Percentiles rank a stretch among this genome's conserved stretches.
phyloP scores from a whole-genome alignment of 1,140 invertebrate genomes.

The Scaptodrosophila lebanonensis region DNA sequence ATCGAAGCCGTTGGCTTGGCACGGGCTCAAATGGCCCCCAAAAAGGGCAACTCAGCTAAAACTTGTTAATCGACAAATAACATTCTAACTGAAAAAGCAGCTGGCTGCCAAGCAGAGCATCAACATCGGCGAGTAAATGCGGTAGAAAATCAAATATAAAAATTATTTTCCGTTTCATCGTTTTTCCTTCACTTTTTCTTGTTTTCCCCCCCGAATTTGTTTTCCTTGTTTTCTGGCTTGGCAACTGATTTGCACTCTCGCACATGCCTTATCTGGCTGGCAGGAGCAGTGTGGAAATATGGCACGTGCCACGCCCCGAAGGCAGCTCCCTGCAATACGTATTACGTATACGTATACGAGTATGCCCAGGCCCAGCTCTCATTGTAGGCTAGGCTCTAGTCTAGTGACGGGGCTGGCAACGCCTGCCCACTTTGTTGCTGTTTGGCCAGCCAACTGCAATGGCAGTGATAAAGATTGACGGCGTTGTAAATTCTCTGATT shows the following conservation, averaged over 20 bases:
- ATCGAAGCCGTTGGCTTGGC: conserved; percentile 29
- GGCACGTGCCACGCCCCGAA: conserved; percentile 32
- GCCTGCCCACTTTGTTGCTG: conserved; percentile 36
- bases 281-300: conserved; percentile 45
- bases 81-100: conserved; percentile 11
- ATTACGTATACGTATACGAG: no score
- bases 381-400: no score
- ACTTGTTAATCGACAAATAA: conserved; percentile 65
- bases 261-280: conserved; percentile 39
- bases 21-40: conserved; percentile 34
- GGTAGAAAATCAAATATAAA: conserved; percentile 60
- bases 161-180: conserved; percentile 35
- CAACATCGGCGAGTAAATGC: conserved; percentile 33
- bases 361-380: no score
- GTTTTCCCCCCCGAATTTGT: no score
- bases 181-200: conserved; percentile 9
- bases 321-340: neutral
- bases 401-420: no score
- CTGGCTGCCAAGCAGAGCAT: neutral
- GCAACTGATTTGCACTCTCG: conserved; percentile 67
- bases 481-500: conserved; percentile 76
- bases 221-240: conserved; percentile 34
- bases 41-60: conserved; percentile 24
- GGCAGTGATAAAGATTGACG: conserved; percentile 74
- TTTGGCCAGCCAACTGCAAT: conserved; percentile 65